These are phyloP conservation scores for Etheostoma spectabile DNA, from an alignment of 2,113 vertebrate species.

Conservation along the genomic window DNA sequence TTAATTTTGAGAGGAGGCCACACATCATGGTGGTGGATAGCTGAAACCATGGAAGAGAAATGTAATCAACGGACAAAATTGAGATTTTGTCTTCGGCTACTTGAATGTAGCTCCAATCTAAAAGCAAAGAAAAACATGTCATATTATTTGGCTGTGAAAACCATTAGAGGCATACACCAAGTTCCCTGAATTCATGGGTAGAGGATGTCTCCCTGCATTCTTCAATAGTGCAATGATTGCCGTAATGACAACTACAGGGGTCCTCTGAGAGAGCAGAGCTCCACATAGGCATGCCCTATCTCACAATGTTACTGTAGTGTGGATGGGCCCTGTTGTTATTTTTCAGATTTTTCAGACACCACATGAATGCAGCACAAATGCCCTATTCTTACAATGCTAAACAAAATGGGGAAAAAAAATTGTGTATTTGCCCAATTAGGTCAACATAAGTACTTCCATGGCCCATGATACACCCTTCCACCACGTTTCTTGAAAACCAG, in stretches of 20 bases:
- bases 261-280: no score
- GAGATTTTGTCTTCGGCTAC: background rate
- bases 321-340: no score
- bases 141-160: slow-evolving; percentile 18
- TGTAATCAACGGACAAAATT: background rate
- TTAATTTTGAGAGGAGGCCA: background rate
- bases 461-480: no score
- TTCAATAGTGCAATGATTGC: slow-evolving; percentile 17
- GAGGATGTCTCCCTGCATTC: slow-evolving; percentile 19
- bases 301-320: no score
- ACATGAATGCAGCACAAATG: no score
- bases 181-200: slow-evolving; percentile 1
- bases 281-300: no score
- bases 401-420: no score
- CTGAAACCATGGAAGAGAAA: background rate
- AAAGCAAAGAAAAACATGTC: background rate
- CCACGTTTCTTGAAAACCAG: no score
- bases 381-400: no score
- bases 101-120: background rate
- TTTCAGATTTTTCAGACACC: no score
- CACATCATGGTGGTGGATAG: background rate
- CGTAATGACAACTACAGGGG: background rate
- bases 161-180: slow-evolving; percentile 6
- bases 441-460: no score
- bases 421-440: no score